These are phyloP conservation scores for Synergus itoensis DNA, from an alignment of 2,888 invertebrate genomes.

Conservation along the genomic window DNA sequence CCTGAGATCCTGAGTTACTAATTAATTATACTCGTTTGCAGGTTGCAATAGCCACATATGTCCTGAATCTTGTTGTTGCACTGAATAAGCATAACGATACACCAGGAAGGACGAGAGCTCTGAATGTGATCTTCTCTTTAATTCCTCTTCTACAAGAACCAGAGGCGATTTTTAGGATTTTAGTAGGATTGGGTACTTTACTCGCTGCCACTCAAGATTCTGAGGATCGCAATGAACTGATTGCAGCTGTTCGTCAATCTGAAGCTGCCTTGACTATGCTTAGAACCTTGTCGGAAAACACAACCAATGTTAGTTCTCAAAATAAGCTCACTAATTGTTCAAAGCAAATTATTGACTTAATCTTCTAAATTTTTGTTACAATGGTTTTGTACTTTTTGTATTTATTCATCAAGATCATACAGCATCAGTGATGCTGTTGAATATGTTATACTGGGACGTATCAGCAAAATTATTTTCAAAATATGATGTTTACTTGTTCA, in stretches of 20 bases:
- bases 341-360: conserved; percentile 71
- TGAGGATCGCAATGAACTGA: conserved; percentile 63
- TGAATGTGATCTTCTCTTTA: conserved; percentile 80
- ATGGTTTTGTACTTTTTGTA: conserved; percentile 31
- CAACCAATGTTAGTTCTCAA: conserved; percentile 53
- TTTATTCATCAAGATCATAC: conserved; percentile 2
- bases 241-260: conserved; percentile 65
- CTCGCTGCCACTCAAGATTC: conserved; percentile 78
- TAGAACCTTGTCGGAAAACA: conserved; percentile 64
- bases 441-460: not conserved
- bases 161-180: conserved; percentile 87
- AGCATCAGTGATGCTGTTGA: conserved; percentile 18
- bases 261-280: conserved; percentile 64
- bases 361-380: conserved; percentile 58
- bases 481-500: not conserved
- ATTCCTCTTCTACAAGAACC: conserved; percentile 82
- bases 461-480: not conserved
- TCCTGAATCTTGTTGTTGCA: conserved; percentile 86
- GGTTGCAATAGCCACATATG: conserved; percentile 86
- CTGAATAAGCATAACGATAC: conserved; percentile 81
- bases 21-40: conserved; percentile 76
- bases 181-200: conserved; percentile 89
- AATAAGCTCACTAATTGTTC: conserved; percentile 71
- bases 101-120: conserved; percentile 77
- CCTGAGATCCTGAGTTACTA: not conserved